Base-by-base conservation (phyloP, 2,797 vertebrate species). In the Ambastaia sidthimunki region DNA sequence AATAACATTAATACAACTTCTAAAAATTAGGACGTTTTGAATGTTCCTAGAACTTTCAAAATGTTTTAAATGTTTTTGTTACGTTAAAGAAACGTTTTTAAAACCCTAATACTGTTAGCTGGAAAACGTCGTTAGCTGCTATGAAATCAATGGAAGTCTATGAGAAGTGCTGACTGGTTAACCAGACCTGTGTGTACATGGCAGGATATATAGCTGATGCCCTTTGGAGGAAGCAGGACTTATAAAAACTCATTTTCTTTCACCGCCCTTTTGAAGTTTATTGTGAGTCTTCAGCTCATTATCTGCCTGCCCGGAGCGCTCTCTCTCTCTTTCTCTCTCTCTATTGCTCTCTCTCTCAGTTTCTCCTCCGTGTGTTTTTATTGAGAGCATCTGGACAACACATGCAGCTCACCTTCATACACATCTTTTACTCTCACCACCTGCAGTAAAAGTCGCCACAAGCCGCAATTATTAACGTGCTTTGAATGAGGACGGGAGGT, bases 351-450 rank as follows among this genome's bases (percentile, higher is more conserved):
- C 69, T 62, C 0, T 13, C 72, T 59, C 68, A 62, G 25, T 84
- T 73, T 44, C 71, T 75, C 68, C 48, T 31, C 66, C 41, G 48
- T 72, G 50, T 60, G 50, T 68, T 82, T 89, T 89, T 88, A 87
- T 78, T 76, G 85, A 83, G 65, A 76, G 83, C 93, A 93, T 94
- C 92, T 94, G 93, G 93, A 87, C 82, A 87, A 77, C 93, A 94
- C 83, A 93, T 92, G 92, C 68, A 80, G 69, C 78, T 90, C 84
- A 89, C 86, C 88, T 86, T 80, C 72, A 67, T n/a, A 85, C 79
- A 76, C 55, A 71, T 15, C 67, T 65, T 19, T 25, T 69, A 47
- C 76, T 68, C 6, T n/a, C 4, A 44, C 77, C 63, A 82, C 57
- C 44, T 79, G 34, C 25, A 44, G 18, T 72, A 50, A 63, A 31